Conservation (phyloP, 1,140 invertebrate genomes). For the Caenorhabditis latens region DNA sequence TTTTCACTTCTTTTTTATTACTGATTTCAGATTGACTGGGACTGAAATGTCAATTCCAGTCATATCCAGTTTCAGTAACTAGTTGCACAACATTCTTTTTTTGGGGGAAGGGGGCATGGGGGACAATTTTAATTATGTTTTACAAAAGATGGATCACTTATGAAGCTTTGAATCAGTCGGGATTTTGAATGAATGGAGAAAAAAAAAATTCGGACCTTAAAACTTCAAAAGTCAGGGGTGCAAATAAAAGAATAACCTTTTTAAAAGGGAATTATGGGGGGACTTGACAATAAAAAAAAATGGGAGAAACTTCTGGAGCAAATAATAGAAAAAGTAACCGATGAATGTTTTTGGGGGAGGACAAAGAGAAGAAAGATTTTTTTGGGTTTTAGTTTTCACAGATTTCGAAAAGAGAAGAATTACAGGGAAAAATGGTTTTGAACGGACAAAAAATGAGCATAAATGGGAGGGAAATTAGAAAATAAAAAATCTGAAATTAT, state of each 20-base stretch:
- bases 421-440: neutral
- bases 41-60: neutral
- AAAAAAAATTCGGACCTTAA: neutral
- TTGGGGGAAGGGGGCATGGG: neutral
- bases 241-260: neutral
- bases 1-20: neutral
- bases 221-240: neutral
- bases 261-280: constrained; percentile 9
- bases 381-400: constrained; percentile 33
- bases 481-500: neutral
- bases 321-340: neutral
- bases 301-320: too few relatives aligned
- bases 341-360: constrained; percentile 6
- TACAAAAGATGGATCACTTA: too few relatives aligned
- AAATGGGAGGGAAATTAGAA: neutral
- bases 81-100: neutral
- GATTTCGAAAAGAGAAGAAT: neutral
- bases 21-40: neutral
- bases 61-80: neutral
- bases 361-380: neutral
- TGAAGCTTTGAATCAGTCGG: too few relatives aligned
- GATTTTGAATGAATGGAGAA: too few relatives aligned
- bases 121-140: neutral
- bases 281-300: neutral
- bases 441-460: neutral